phyloP scores from a whole-genome alignment of 2,113 vertebrate genomes.

The Ctenodactylus gundi region DNA sequence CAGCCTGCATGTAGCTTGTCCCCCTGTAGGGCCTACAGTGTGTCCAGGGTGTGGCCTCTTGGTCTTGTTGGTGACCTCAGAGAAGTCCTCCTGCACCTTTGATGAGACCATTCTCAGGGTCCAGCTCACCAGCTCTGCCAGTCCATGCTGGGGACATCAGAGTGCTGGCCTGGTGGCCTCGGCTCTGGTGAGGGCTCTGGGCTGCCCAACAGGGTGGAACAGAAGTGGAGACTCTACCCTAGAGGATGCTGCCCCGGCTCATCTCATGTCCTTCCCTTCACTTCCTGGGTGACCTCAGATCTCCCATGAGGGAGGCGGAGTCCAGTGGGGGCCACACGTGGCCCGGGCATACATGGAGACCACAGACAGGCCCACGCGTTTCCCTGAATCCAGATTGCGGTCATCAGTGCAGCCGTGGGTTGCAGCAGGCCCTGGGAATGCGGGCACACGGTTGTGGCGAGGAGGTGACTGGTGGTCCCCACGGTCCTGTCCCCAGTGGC shows the following conservation, averaged over 20 bases:
- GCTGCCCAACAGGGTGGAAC: background rate
- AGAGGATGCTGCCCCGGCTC: too few species aligned
- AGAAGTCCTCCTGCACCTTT: too few species aligned
- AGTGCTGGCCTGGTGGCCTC: background rate
- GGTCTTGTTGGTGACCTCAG: background rate
- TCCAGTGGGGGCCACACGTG: background rate
- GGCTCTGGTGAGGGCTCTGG: background rate
- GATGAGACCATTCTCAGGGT: too few species aligned
- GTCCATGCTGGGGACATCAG: too few species aligned
- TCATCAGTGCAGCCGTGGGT: background rate
- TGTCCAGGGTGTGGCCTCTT: fast-evolving
- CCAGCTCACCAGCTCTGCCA: too few species aligned
- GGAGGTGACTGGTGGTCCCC: conserved; percentile 9
- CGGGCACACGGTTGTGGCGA: background rate
- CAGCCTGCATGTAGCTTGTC: fast-evolving
- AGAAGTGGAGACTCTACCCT: background rate
- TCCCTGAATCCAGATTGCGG: background rate
- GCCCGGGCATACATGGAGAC: fast-evolving
- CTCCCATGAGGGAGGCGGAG: too few species aligned
- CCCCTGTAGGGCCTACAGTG: fast-evolving
- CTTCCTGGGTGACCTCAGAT: fast-evolving
- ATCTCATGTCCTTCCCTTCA: too few species aligned
- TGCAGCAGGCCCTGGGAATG: background rate
- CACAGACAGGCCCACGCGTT: fast-evolving
- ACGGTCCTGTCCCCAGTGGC: conserved; percentile 2